Percentiles rank a stretch among this genome's conserved stretches.
Conservation (phyloP, 2,113 vertebrate genomes). For the Podarcis raffonei region DNA sequence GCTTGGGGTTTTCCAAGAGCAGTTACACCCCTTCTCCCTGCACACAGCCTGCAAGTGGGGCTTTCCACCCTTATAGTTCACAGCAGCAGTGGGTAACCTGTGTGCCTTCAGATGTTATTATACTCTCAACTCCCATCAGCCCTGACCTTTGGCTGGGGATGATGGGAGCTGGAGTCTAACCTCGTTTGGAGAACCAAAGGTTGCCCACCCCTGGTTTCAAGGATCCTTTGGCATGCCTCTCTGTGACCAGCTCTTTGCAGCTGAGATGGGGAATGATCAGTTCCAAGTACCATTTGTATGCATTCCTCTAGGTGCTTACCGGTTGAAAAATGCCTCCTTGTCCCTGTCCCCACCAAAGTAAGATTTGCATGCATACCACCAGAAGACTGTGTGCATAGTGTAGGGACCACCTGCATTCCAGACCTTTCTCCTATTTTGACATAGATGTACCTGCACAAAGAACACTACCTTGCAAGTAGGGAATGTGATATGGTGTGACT, state of each 20-base stretch:
- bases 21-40: not conserved
- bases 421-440: not conserved
- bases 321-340: not conserved
- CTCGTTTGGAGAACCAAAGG: no score
- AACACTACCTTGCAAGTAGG: not conserved
- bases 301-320: not conserved
- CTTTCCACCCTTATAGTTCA: not conserved
- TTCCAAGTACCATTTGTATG: not conserved
- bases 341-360: no score
- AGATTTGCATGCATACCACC: not conserved
- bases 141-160: no score
- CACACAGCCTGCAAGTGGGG: not conserved
- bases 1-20: not conserved
- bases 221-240: not conserved
- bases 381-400: not conserved
- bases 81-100: no score
- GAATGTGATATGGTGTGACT: not conserved
- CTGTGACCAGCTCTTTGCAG: no score
- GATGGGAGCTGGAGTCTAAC: no score
- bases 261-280: not conserved
- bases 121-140: no score
- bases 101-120: no score
- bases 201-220: not conserved
- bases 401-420: not conserved
- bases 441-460: not conserved